Conservation (phyloP, 1,140 invertebrate genomes). For the Aphelinus certus region DNA sequence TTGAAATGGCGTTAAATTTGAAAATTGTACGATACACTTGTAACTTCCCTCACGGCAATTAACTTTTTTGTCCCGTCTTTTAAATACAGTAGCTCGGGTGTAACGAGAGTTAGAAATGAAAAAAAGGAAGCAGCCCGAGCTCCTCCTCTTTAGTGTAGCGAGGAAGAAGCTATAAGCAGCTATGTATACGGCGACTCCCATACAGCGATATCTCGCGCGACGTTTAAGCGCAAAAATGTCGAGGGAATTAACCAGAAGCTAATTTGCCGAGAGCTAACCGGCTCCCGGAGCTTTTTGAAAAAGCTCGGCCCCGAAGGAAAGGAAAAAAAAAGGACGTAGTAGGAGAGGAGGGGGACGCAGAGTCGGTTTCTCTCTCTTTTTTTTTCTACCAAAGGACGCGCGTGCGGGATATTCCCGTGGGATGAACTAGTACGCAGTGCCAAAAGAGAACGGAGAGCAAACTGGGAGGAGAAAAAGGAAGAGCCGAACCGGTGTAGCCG, state of each 20-base stretch:
- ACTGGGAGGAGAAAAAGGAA: not conserved
- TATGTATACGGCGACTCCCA: not conserved
- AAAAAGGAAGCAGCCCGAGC: no score
- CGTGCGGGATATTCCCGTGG: not conserved
- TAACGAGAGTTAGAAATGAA: no score
- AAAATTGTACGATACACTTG: no score
- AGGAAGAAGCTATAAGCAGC: not conserved
- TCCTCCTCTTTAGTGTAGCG: not conserved
- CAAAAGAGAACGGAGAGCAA: not conserved
- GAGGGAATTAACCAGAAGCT: conserved; percentile 20
- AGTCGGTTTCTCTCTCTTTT: no score
- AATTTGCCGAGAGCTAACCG: conserved; percentile 12
- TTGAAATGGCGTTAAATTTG: no score
- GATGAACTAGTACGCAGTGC: not conserved
- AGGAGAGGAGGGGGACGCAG: not conserved
- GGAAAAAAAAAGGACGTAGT: conserved; percentile 1
- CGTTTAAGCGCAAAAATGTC: conserved; percentile 1
- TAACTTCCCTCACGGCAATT: no score
- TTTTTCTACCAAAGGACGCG: no score
- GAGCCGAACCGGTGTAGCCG: conserved; percentile 2
- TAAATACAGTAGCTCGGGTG: no score
- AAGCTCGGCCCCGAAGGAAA: not conserved
- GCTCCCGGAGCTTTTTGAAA: not conserved
- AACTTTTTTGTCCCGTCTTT: no score
- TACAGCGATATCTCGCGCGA: conserved; percentile 9